Conservation (phyloP, 2,113 vertebrate species). For the Tylochromis polylepis region DNA sequence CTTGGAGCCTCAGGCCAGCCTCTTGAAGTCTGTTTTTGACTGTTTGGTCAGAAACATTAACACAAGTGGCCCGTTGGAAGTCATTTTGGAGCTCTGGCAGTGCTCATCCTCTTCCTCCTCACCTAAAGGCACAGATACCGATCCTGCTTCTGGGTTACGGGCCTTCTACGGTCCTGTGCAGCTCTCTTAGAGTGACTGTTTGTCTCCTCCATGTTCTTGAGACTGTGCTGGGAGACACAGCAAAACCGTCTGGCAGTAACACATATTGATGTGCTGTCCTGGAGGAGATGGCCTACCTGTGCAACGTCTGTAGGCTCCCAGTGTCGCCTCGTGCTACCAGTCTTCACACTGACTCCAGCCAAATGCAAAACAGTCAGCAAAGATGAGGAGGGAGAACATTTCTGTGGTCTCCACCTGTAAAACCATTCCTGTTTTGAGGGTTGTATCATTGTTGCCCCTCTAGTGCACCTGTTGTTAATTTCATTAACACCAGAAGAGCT, state of each 20-base stretch:
- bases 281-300: background rate
- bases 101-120: background rate
- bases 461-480: background rate
- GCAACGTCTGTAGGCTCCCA: background rate
- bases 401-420: background rate
- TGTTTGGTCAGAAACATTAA: background rate
- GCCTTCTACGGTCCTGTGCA: background rate
- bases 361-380: background rate
- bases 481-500: background rate
- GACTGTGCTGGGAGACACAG: background rate
- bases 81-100: background rate
- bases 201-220: background rate
- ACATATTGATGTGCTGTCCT: background rate
- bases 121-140: background rate
- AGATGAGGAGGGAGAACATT: fast-evolving
- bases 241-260: background rate
- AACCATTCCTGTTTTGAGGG: background rate
- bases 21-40: background rate
- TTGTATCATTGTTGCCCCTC: background rate
- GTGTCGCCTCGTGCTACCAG: background rate
- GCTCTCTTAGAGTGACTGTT: background rate
- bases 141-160: background rate
- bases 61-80: background rate
- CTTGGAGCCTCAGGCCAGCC: background rate
- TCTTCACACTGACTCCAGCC: background rate